Evolutionary conservation across 2,113 vertebrate species (phyloP), one percentile per base, ranked within the genome.

Genomic region (Lepisosteus osseus): DNA sequence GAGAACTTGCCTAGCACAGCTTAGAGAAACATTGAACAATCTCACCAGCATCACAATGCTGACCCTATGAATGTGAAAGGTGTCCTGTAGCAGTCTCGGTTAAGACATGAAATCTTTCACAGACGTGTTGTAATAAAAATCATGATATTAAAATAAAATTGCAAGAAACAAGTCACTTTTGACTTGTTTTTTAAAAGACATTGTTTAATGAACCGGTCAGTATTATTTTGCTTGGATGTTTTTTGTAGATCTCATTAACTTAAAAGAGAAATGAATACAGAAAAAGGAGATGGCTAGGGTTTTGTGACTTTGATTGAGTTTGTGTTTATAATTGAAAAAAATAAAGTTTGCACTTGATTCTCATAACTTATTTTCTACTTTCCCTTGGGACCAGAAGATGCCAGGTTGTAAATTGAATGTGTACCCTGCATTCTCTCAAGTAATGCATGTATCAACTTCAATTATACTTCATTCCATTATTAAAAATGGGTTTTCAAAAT

Each of bases 401-500:
- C 67, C 9, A 7, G 6, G 9, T 40, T 42, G 63, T 59, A 77
- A 66, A 74, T 77, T 73, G 71, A 61, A 62, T 51, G 72, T 44
- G 2, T 71, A 54, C 67, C 45, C n/a, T 14, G 17, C 41, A 61
- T 55, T 61, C 67, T 74, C 17, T 7, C 68, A 67, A 64, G 63
- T 65, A 67, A 64, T 65, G 57, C 40, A 66, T 74, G 72, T 65
- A 80, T 80, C 75, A 75, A 14, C 40, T 77, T 75, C 64, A 80
- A 77, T 80, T 72, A 80, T 12, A 59, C 40, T 7, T 6, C 45
- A 44, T 56, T 65, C 70, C 65, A 70, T 75, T 74, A 75, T 40
- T 13, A n/a, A 63, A 65, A 73, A 67, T 41, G 72, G 75, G 70
- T 77, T 77, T 77, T 80, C 75, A 65, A 67, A 77, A 73, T 51